phyloP scores from a whole-genome alignment of 2,113 vertebrate genomes.

The Myocastor coypus region DNA sequence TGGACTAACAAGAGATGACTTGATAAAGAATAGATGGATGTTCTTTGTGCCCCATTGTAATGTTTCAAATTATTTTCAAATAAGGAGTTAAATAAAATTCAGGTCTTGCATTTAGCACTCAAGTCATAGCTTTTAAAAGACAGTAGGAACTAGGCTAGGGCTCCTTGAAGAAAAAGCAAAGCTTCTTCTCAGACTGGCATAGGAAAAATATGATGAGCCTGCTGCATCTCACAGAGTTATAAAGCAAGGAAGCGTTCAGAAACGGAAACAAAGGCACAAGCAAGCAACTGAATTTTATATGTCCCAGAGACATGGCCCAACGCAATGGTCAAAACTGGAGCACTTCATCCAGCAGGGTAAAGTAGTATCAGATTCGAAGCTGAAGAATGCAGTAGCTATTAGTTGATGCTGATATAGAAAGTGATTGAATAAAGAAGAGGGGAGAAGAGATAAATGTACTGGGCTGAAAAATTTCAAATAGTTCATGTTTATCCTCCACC shows the following conservation, averaged over 20 bases:
- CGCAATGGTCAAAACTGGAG: not conserved
- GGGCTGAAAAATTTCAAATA: not conserved
- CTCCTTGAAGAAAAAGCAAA: not conserved
- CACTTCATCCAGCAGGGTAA: not conserved
- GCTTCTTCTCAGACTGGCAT: not conserved
- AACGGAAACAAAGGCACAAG: not conserved
- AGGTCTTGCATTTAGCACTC: not conserved
- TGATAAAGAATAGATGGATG: not conserved
- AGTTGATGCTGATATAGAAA: not conserved
- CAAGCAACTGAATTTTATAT: not conserved
- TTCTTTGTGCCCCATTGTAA: constrained; percentile 3
- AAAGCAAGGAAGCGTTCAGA: not conserved
- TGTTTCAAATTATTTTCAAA: constrained; percentile 40
- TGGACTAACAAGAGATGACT: not conserved
- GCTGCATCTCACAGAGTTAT: not conserved
- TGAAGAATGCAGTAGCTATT: not conserved
- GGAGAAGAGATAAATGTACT: not conserved
- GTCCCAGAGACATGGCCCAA: not conserved
- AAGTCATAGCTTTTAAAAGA: not conserved
- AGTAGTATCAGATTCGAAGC: not conserved
- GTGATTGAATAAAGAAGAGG: not conserved
- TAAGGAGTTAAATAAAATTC: constrained; percentile 12
- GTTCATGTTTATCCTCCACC: not conserved
- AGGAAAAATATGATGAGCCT: not conserved
- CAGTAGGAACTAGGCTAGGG: too few relatives aligned